phyloP scores from a whole-genome alignment of 2,113 vertebrate species.

The Equus przewalskii region DNA sequence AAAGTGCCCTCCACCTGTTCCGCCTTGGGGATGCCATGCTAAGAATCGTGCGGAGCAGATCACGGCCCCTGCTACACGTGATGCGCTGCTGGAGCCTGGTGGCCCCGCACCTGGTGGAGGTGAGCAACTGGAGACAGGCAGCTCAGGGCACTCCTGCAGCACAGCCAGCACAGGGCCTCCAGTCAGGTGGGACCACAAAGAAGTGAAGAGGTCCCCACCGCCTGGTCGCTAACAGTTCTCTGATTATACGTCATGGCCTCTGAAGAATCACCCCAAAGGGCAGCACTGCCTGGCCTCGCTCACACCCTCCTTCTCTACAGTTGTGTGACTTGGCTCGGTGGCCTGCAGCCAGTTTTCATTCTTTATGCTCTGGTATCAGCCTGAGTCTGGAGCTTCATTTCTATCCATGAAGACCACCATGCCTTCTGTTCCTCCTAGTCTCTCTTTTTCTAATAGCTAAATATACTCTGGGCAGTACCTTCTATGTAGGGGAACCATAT shows the following conservation, averaged over 20 bases:
- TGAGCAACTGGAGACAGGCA: slow-evolving; percentile 62
- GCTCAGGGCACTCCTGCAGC: too few relatives aligned
- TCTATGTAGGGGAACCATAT: not conserved
- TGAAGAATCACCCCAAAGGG: not conserved
- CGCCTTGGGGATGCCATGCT: slow-evolving; percentile 97
- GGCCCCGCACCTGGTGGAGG: slow-evolving; percentile 98
- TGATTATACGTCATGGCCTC: not conserved
- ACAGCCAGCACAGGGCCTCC: fast-evolving
- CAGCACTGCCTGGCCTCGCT: not conserved
- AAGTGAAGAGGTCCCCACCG: too few relatives aligned
- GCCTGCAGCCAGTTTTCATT: not conserved
- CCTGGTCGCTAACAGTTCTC: not conserved
- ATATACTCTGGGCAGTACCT: not conserved
- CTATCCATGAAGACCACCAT: not conserved
- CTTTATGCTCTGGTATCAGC: not conserved
- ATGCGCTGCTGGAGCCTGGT: slow-evolving; percentile 98
- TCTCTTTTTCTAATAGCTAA: slow-evolving; percentile 11
- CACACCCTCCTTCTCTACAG: not conserved
- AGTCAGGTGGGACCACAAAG: fast-evolving
- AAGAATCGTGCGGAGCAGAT: slow-evolving; percentile 94
- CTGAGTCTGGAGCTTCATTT: not conserved
- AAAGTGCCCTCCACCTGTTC: slow-evolving; percentile 95
- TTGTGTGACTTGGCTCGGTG: fast-evolving
- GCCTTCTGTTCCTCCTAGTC: not conserved
- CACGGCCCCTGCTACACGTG: slow-evolving; percentile 94